A percentile compares a stretch with the other conserved stretches of the same genome.
phyloP scores from a whole-genome alignment of 1,140 invertebrate genomes.

The Trichonephila inaurata region DNA sequence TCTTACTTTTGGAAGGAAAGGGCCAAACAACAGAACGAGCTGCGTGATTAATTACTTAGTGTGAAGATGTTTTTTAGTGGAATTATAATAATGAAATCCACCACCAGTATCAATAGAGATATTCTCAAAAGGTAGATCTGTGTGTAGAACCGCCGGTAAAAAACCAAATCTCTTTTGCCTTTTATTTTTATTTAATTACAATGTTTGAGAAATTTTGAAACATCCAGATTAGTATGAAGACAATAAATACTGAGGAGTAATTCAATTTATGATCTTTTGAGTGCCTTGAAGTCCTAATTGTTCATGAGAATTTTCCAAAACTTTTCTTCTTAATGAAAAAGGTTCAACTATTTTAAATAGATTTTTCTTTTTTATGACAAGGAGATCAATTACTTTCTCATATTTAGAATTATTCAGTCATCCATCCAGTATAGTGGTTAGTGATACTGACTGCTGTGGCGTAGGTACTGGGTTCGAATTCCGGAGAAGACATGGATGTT shows the following conservation, averaged over 20 bases:
- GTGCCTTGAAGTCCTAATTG: not conserved
- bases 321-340: not conserved
- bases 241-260: constrained; percentile 28
- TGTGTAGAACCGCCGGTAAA: not conserved
- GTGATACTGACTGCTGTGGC: too few species aligned
- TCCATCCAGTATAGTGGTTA: too few species aligned
- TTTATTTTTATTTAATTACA: too few species aligned
- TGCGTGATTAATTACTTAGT: not conserved
- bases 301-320: not conserved
- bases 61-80: not conserved
- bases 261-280: too few species aligned
- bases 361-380: not conserved
- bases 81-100: constrained; percentile 24
- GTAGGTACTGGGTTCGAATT: too few species aligned
- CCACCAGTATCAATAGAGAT: not conserved
- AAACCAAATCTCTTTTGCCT: too few species aligned
- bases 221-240: not conserved
- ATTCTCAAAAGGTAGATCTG: not conserved
- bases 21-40: not conserved
- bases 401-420: too few species aligned
- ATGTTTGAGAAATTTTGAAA: not conserved
- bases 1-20: not conserved
- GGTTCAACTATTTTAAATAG: constrained; percentile 2
- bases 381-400: too few species aligned
- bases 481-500: too few species aligned